Percentiles rank a stretch among this genome's conserved stretches.
These are phyloP conservation scores for Lipophrys pholis DNA, from an alignment of 2,113 vertebrate genomes.

Conservation along the genomic window DNA sequence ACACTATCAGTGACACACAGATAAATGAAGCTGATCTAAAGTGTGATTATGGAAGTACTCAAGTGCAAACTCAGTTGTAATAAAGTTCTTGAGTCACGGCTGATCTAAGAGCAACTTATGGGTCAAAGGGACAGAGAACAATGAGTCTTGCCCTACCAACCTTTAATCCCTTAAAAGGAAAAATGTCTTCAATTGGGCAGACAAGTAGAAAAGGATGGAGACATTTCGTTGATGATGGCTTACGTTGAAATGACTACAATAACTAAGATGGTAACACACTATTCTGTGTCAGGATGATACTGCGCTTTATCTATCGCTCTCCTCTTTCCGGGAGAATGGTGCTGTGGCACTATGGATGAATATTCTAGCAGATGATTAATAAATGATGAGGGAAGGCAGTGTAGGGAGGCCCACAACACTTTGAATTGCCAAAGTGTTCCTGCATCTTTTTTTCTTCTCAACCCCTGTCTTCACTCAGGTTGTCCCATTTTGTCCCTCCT, in stretches of 20 bases:
- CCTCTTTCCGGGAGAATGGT: constrained; percentile 33
- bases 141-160: constrained; percentile 1
- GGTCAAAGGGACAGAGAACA: constrained; percentile 18
- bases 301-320: constrained; percentile 50
- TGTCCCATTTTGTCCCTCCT: constrained; percentile 13
- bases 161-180: neutral
- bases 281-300: constrained; percentile 42
- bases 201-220: constrained; percentile 1
- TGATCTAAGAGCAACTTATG: constrained; percentile 18
- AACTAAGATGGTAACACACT: constrained; percentile 23
- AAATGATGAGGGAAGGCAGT: constrained; percentile 64
- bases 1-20: constrained; percentile 56
- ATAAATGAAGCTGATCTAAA: constrained; percentile 52
- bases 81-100: constrained; percentile 24
- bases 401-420: constrained; percentile 45
- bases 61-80: constrained; percentile 30
- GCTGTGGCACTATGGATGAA: constrained; percentile 48
- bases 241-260: constrained; percentile 23
- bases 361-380: constrained; percentile 67
- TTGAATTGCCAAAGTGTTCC: constrained; percentile 42
- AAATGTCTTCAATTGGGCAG: neutral
- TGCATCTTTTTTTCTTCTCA: constrained; percentile 34
- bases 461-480: constrained; percentile 28
- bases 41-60: constrained; percentile 44
- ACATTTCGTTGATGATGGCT: constrained; percentile 7